Conservation (phyloP, 2,797 vertebrate species). For the Pempheris klunzingeri region DNA sequence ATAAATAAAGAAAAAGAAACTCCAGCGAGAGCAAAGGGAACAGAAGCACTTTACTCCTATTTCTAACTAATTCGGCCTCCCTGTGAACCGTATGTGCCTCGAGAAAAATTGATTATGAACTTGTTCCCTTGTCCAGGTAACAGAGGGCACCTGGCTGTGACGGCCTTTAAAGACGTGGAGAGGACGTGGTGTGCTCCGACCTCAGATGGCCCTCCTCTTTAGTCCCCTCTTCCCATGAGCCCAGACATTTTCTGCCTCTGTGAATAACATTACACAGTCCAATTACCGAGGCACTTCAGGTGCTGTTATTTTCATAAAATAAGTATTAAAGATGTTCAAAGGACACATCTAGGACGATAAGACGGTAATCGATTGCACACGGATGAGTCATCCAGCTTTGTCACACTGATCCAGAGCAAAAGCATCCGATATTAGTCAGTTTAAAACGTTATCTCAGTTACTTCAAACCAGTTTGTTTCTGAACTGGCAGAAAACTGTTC, state of each 20-base stretch:
- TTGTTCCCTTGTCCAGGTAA: too few species aligned
- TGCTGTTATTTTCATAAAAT: neutral
- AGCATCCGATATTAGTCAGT: neutral
- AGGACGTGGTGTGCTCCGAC: too few species aligned
- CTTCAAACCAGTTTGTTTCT: too few species aligned
- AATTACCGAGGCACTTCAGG: neutral
- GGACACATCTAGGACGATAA: neutral
- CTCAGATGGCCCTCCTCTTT: too few species aligned
- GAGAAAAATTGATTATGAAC: neutral
- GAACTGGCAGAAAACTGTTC: too few species aligned
- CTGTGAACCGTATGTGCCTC: neutral
- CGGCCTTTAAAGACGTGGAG: neutral
- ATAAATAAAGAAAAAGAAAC: too few species aligned
- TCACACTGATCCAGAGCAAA: neutral
- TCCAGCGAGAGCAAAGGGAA: neutral
- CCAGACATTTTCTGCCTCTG: too few species aligned
- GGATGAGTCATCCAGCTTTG: neutral
- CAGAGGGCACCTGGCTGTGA: too few species aligned
- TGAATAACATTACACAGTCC: constrained; percentile 5
- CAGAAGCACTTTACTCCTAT: neutral
- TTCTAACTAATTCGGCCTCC: neutral
- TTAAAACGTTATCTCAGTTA: neutral
- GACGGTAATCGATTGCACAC: neutral
- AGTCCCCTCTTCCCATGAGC: neutral
- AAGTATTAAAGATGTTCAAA: neutral